Conservation (phyloP, 2,113 vertebrate species). For the Poicephalus gulielmi region DNA sequence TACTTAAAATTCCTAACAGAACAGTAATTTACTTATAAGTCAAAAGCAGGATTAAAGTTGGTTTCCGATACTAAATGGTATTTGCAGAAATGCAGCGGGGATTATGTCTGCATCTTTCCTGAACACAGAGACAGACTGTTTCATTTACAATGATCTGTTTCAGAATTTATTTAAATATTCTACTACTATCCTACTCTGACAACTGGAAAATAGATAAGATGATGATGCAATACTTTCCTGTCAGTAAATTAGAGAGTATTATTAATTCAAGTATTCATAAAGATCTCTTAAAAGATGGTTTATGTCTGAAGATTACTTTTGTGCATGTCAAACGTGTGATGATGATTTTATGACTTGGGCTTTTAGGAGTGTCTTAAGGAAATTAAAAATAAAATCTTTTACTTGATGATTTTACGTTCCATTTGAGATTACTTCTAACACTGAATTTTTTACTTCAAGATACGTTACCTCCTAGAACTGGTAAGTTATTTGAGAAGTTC, state of each 20-base stretch:
- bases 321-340: neutral
- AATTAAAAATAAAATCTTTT: neutral
- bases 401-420: neutral
- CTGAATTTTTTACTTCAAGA: neutral
- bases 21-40: neutral
- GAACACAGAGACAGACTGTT: neutral
- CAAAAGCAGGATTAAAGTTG: neutral
- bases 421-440: neutral
- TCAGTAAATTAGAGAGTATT: neutral
- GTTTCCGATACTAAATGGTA: neutral
- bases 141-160: neutral
- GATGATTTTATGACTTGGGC: neutral
- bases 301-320: neutral
- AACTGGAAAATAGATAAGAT: neutral
- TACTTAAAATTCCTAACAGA: neutral
- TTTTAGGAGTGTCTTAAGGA: neutral
- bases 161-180: neutral
- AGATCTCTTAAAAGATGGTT: neutral
- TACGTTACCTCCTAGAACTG: neutral
- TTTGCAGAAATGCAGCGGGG: neutral
- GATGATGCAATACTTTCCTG: neutral
- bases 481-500: neutral
- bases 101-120: neutral
- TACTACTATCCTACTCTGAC: neutral
- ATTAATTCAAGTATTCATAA: neutral